Evolutionary conservation across 2,113 vertebrate species (phyloP).

Genomic region (Cranoglanis bouderius): DNA sequence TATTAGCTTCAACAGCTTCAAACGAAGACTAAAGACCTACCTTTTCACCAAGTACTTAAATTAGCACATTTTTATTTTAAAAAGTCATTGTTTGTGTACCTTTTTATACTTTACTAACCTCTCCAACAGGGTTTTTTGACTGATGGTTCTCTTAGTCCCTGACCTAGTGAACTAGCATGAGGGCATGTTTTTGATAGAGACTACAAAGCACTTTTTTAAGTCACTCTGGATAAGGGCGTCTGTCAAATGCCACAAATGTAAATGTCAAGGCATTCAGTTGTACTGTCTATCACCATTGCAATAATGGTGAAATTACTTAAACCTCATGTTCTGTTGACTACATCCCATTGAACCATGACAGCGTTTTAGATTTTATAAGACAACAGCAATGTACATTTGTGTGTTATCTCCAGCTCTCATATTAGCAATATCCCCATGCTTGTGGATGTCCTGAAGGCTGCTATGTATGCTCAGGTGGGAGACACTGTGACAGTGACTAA

Average conservation of each 20-base stretch:
- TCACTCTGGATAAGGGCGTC: neutral
- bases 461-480: neutral
- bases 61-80: neutral
- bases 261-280: neutral
- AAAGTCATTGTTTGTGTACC: neutral
- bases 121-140: neutral
- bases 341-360: neutral
- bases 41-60: neutral
- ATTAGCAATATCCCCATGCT: neutral
- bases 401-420: neutral
- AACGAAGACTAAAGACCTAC: neutral
- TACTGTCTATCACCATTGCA: neutral
- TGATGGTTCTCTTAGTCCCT: neutral
- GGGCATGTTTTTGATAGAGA: neutral
- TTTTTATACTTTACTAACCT: neutral
- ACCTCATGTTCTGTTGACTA: neutral
- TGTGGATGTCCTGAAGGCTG: neutral
- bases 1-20: neutral
- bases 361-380: neutral
- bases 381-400: neutral
- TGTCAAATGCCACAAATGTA: neutral
- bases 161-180: neutral
- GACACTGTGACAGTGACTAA: neutral
- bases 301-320: neutral
- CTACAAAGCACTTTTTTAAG: neutral